phyloP scores from a whole-genome alignment of 2,888 invertebrate species.

The Drosophila ezoana region DNA sequence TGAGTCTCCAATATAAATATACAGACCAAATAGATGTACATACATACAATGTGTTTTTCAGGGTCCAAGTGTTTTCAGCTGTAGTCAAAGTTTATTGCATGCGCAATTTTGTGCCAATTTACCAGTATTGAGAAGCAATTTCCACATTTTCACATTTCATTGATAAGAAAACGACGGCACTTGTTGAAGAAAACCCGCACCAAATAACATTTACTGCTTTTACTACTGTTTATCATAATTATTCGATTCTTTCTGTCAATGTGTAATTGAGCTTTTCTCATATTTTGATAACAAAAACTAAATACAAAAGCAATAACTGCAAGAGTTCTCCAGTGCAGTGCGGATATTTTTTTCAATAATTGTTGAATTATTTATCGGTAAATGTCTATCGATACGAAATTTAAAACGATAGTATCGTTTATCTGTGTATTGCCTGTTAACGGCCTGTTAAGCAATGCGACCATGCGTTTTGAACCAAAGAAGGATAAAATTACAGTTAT shows the following conservation, averaged over 20 bases:
- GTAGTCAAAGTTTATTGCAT: conserved; percentile 56
- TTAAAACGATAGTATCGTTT: too few species aligned
- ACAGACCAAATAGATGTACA: not conserved
- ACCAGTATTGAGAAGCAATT: conserved; percentile 39
- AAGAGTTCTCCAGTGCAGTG: too few species aligned
- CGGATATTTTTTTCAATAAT: too few species aligned
- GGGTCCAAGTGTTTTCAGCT: conserved; percentile 15
- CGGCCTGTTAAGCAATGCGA: not conserved
- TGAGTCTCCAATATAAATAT: conserved; percentile 30
- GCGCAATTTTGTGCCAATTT: conserved; percentile 51
- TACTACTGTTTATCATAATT: too few species aligned
- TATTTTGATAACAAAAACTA: too few species aligned
- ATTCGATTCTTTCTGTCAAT: too few species aligned
- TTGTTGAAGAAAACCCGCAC: not conserved
- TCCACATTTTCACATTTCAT: conserved; percentile 35
- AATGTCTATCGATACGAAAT: too few species aligned
- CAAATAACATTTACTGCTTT: too few species aligned
- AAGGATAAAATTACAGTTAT: not conserved
- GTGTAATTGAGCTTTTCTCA: too few species aligned
- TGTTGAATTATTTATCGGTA: too few species aligned
- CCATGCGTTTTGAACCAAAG: not conserved
- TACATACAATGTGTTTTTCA: not conserved
- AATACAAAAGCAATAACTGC: too few species aligned
- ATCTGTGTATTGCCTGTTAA: too few species aligned
- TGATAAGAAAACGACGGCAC: conserved; percentile 9